Evolutionary conservation across 2,888 invertebrate species (phyloP), one percentile per base, ranked within the genome.

Genomic region (Drosophila recens): DNA sequence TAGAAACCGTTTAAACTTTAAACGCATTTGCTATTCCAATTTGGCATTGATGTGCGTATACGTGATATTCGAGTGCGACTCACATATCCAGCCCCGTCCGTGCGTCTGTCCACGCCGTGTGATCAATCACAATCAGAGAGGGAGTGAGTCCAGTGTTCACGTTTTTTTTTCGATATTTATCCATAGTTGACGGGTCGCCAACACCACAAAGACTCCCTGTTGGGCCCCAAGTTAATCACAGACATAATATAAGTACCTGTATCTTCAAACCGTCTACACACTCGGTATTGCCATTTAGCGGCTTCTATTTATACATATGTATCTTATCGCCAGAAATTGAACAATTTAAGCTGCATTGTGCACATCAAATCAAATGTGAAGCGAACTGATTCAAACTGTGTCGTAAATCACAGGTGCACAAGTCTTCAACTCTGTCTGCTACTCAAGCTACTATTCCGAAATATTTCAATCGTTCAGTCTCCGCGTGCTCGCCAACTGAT

Each of bases 311-410:
- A 48, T 23, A 33, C 20, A 4, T 58, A 62, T 72, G 67, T 75
- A 87, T 88, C 88, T 88, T 88, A 88, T 88, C 90, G 23, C 46
- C 40, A 38, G 53, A 69, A 75, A 42, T 66, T 66, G 67, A 84
- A 87, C 85, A 82, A 63, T 81, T 81, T 89, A 87, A 87, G 89
- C 86, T 89, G 73, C 89, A 87, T 78, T 79, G 72, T 70, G 74
- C 62, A 79, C 75, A 82, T 75, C 80, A 76, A 77, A 76, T 67
- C 54, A 61, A 70, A 68, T 59, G 45, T 65, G 53, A 70, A 72
- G 40, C 56, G 43, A 66, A 73, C 53, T 54, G 43, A 54, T 62
- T 53, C 49, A 45, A 46, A 68, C 65, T 49, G 52, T 72, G 63
- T 64, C 56, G 65, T 75, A 78, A 78, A 79, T 78, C 65, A 72